Evolutionary conservation across 1,140 invertebrate genomes (phyloP).

Genomic region (Drosophila santomea): DNA sequence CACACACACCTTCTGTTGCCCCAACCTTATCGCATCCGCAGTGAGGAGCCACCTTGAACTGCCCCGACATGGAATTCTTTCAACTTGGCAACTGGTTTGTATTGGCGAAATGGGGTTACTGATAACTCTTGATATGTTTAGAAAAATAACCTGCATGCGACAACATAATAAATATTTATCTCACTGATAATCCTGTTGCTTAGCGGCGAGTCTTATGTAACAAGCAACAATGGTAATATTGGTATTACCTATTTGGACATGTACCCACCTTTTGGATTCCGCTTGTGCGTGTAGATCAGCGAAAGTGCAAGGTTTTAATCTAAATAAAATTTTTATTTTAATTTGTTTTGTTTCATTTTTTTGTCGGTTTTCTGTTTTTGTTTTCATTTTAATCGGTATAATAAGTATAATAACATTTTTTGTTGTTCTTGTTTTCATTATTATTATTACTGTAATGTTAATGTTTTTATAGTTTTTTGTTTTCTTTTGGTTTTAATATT

Average conservation of each 20-base stretch:
- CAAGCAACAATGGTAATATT: no score
- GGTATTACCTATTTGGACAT: no score
- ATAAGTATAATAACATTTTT: constrained; percentile 85
- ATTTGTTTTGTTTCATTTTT: constrained; percentile 82
- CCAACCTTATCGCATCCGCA: constrained; percentile 30
- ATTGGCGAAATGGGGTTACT: constrained; percentile 22
- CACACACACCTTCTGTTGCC: constrained; percentile 28
- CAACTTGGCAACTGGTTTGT: constrained; percentile 25
- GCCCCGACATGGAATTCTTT: constrained; percentile 8
- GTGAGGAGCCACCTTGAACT: constrained; percentile 26
- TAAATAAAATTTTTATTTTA: constrained; percentile 85
- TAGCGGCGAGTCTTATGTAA: not conserved
- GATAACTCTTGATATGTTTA: constrained; percentile 5
- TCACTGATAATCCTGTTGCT: not conserved
- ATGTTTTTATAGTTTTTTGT: constrained; percentile 73
- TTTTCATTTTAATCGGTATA: constrained; percentile 84
- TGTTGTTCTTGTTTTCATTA: constrained; percentile 70
- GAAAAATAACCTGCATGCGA: constrained; percentile 10
- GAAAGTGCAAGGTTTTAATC: constrained; percentile 74
- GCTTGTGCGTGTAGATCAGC: constrained; percentile 2
- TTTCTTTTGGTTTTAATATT: constrained; percentile 76
- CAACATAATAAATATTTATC: constrained; percentile 1
- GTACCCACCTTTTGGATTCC: constrained; percentile 13
- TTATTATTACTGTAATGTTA: constrained; percentile 81
- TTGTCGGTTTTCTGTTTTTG: constrained; percentile 75